Conservation (phyloP, 2,888 invertebrate genomes). For the Pristionchus exspectatus region DNA sequence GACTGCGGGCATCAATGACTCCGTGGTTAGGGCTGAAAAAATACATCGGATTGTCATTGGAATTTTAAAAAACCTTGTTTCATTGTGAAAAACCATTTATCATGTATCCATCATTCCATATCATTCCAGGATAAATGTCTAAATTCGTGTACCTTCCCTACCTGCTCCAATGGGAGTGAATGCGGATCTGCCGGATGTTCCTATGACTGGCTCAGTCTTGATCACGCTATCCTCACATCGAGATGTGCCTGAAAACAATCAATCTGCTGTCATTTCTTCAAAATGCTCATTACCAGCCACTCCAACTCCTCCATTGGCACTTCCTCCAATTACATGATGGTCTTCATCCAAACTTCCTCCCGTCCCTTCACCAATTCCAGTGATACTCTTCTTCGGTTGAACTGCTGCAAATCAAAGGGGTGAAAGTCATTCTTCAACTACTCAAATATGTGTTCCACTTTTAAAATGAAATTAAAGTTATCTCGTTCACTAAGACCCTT, state of each 20-base stretch:
- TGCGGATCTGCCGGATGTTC: background rate
- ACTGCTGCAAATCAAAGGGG: background rate
- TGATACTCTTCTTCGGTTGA: constrained; percentile 25
- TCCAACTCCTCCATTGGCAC: background rate
- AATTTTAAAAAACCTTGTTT: background rate
- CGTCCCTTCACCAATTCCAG: background rate
- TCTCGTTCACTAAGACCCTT: too few species aligned
- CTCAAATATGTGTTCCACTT: background rate
- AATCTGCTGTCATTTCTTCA: background rate
- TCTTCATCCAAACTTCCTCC: constrained; percentile 46
- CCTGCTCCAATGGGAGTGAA: constrained; percentile 51
- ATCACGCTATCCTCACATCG: background rate
- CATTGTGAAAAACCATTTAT: background rate
- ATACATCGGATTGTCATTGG: background rate
- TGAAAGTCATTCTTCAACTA: constrained; percentile 44
- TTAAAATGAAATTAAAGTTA: too few species aligned
- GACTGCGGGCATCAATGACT: constrained; percentile 59
- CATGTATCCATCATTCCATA: too few species aligned
- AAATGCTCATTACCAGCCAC: background rate
- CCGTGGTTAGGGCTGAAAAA: background rate
- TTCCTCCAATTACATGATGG: background rate
- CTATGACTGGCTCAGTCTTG: constrained; percentile 11
- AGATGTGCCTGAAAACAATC: background rate
- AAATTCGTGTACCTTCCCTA: background rate
- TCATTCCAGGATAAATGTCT: background rate